phyloP scores from a whole-genome alignment of 2,888 invertebrate species.

The Sinhomidia bicolor region DNA sequence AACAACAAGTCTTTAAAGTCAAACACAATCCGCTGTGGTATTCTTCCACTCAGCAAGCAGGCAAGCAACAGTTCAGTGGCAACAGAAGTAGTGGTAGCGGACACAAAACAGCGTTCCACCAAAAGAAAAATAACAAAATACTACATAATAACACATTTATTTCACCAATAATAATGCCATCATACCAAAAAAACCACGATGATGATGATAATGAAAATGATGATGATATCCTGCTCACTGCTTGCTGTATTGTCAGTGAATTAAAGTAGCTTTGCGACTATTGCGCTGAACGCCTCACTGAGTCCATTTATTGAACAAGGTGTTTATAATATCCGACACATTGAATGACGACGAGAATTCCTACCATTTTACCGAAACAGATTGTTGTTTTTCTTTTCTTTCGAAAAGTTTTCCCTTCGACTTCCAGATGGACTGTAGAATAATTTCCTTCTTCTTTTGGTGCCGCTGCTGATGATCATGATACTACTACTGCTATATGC shows the following conservation, averaged over 20 bases:
- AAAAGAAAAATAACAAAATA: constrained; percentile 17
- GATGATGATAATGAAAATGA: constrained; percentile 11
- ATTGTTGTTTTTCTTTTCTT: constrained; percentile 27
- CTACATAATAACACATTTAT: constrained; percentile 39
- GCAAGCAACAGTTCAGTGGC: constrained; percentile 40
- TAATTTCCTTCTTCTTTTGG: constrained; percentile 12
- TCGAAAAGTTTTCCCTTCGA: constrained; percentile 26
- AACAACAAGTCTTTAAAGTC: constrained; percentile 70
- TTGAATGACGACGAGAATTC: constrained; percentile 49
- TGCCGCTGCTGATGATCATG: too few relatives aligned
- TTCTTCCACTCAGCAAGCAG: constrained; percentile 62
- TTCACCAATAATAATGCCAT: background rate
- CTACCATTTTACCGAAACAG: constrained; percentile 51
- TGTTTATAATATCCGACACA: constrained; percentile 67
- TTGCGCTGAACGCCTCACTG: constrained; percentile 58
- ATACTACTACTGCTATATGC: too few relatives aligned
- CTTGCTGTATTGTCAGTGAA: constrained; percentile 29
- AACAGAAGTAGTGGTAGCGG: background rate
- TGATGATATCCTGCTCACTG: background rate
- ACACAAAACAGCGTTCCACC: constrained; percentile 26
- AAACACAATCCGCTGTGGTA: constrained; percentile 69
- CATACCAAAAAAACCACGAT: background rate
- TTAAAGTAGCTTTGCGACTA: constrained; percentile 53
- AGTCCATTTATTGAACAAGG: constrained; percentile 69
- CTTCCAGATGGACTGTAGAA: constrained; percentile 64